Conservation (phyloP, 2,888 invertebrate genomes). For the Arenicola marina region DNA sequence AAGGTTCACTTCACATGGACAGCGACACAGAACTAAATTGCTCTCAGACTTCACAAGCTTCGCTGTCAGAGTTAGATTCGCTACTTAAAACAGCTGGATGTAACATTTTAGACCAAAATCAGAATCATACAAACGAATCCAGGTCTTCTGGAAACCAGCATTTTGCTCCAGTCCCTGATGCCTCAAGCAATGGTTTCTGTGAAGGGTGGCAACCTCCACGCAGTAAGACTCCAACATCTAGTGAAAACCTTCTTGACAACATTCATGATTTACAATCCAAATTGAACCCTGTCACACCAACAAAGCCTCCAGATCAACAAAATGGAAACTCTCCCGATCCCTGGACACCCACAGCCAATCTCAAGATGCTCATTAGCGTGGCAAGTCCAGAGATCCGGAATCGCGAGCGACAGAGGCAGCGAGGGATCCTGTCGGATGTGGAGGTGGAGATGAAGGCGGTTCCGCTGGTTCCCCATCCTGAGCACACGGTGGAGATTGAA, state of each 20-base stretch:
- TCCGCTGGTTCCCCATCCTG: too few relatives aligned
- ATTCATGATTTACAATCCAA: background rate
- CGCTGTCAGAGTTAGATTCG: background rate
- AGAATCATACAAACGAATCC: too few relatives aligned
- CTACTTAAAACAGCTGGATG: background rate
- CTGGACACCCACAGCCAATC: conserved; percentile 72
- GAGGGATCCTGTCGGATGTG: background rate
- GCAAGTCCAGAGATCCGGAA: conserved; percentile 63
- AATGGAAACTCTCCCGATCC: conserved; percentile 41
- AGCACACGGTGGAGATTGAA: too few relatives aligned
- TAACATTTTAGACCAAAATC: too few relatives aligned
- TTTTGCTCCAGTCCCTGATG: too few relatives aligned
- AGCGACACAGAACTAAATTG: background rate
- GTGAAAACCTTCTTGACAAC: too few relatives aligned
- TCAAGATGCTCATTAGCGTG: conserved; percentile 71
- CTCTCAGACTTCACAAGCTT: background rate
- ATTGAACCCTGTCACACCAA: conserved; percentile 16
- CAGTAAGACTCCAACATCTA: background rate
- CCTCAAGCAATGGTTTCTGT: too few relatives aligned
- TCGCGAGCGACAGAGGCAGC: conserved; percentile 28
- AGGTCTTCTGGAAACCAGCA: too few relatives aligned
- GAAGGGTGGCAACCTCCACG: too few relatives aligned
- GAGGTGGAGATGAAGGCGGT: background rate
- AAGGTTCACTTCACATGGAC: background rate
- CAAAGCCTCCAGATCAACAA: background rate